Conservation (phyloP, 2,797 vertebrate species). For the Sebastes hopkinsi region DNA sequence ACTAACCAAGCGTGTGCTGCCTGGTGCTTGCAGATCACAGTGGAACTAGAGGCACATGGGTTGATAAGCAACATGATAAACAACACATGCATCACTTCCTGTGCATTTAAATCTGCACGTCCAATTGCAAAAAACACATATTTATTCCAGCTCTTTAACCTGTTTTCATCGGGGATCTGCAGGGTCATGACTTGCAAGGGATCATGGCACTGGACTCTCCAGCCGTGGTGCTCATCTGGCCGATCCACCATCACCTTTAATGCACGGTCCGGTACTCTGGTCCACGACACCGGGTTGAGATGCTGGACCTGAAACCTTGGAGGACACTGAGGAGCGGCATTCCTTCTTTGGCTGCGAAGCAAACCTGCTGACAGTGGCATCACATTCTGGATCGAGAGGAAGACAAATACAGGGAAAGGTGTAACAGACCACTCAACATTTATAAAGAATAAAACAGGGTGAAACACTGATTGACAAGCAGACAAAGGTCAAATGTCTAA, state of each 20-base stretch:
- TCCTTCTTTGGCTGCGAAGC: slow-evolving; percentile 90
- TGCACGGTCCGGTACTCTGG: slow-evolving; percentile 86
- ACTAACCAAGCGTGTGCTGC: background rate
- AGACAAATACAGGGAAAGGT: background rate
- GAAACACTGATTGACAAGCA: background rate
- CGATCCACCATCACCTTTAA: slow-evolving; percentile 84
- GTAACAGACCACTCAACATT: background rate
- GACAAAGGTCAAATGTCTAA: background rate
- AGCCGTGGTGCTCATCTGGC: slow-evolving; percentile 88
- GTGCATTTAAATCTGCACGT: background rate
- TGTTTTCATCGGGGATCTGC: slow-evolving; percentile 95
- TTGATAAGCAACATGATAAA: background rate
- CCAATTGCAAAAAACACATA: background rate
- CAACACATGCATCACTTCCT: background rate
- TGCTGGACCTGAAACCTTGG: slow-evolving; percentile 91
- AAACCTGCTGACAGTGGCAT: slow-evolving; percentile 94
- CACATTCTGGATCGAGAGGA: slow-evolving; percentile 83
- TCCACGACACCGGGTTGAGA: slow-evolving; percentile 87
- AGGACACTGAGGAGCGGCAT: slow-evolving; percentile 88
- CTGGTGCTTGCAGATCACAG: background rate
- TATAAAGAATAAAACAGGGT: background rate
- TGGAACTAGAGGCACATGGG: background rate
- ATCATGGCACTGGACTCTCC: slow-evolving; percentile 88
- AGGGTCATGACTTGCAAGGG: slow-evolving; percentile 91
- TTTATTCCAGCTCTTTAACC: slow-evolving; percentile 73